These are phyloP conservation scores for Synchiropus splendidus DNA, from an alignment of 2,113 vertebrate genomes.

Conservation along the genomic window DNA sequence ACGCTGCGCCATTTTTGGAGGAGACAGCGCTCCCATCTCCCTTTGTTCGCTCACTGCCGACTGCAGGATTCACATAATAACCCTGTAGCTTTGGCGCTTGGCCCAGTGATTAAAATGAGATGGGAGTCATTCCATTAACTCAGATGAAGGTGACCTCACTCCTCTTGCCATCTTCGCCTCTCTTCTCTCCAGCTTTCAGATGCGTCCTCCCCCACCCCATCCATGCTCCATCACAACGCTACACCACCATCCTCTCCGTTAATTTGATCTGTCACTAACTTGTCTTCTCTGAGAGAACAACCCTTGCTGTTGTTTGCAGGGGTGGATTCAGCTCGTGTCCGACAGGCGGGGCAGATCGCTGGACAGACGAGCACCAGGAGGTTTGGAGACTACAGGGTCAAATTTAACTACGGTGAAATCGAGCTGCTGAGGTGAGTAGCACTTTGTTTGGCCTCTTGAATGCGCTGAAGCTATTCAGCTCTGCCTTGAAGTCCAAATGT, in stretches of 20 bases:
- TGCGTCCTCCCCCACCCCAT: neutral
- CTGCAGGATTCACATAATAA: conserved; percentile 8
- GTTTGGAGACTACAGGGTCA: conserved; percentile 92
- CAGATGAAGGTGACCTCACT: conserved; percentile 26
- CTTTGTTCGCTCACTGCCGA: conserved; percentile 1
- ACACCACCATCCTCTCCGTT: too few species aligned
- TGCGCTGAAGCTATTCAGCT: too few species aligned
- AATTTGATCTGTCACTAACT: too few species aligned
- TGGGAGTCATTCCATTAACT: conserved; percentile 26
- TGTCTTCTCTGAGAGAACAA: too few species aligned
- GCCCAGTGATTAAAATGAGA: conserved; percentile 24
- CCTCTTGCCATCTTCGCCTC: conserved; percentile 1
- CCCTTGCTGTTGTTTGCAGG: conserved; percentile 54
- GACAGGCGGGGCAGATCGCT: conserved; percentile 79
- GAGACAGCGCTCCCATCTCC: too few species aligned
- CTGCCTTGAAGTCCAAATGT: too few species aligned
- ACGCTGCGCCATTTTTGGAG: too few species aligned
- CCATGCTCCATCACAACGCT: too few species aligned
- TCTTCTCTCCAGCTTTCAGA: neutral
- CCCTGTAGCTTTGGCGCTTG: conserved; percentile 10
- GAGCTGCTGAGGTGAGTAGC: conserved; percentile 81
- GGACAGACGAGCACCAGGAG: conserved; percentile 90
- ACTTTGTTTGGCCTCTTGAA: neutral
- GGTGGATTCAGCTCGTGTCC: conserved; percentile 80
- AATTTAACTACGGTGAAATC: conserved; percentile 87